These are phyloP conservation scores for Planiliza haematocheilus DNA, from an alignment of 2,113 vertebrate genomes.

Conservation along the genomic window DNA sequence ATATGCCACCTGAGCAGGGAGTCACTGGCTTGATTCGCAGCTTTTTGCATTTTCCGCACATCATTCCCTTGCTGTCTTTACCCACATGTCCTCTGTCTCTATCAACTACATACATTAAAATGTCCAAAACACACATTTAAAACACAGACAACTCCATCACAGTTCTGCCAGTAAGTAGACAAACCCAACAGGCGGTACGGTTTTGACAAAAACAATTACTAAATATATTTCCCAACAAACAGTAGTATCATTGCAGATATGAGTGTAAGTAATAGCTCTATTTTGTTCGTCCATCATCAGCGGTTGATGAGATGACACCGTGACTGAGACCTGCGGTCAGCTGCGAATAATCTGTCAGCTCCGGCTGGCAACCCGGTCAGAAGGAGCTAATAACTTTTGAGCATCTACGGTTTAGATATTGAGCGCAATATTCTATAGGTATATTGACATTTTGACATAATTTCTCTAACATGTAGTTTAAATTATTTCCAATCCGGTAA, in stretches of 20 bases:
- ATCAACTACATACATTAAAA: no score
- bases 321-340: constrained; percentile 40
- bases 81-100: no score
- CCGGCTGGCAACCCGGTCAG: constrained; percentile 32
- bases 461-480: constrained; percentile 19
- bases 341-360: constrained; percentile 48
- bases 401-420: constrained; percentile 29
- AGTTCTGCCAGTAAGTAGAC: no score
- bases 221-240: background rate
- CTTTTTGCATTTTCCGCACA: no score
- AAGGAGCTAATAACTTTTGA: constrained; percentile 43
- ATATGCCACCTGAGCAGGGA: no score
- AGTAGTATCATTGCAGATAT: constrained; percentile 3
- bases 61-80: no score
- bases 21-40: no score
- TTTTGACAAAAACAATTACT: constrained; percentile 7
- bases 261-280: constrained; percentile 17
- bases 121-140: no score
- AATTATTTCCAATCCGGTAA: constrained; percentile 2
- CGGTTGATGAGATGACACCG: constrained; percentile 33
- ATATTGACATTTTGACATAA: background rate
- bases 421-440: constrained; percentile 3
- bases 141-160: no score
- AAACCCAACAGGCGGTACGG: no score
- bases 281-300: constrained; percentile 31